Conservation (phyloP, 2,113 vertebrate species). For the Sula dactylatra region DNA sequence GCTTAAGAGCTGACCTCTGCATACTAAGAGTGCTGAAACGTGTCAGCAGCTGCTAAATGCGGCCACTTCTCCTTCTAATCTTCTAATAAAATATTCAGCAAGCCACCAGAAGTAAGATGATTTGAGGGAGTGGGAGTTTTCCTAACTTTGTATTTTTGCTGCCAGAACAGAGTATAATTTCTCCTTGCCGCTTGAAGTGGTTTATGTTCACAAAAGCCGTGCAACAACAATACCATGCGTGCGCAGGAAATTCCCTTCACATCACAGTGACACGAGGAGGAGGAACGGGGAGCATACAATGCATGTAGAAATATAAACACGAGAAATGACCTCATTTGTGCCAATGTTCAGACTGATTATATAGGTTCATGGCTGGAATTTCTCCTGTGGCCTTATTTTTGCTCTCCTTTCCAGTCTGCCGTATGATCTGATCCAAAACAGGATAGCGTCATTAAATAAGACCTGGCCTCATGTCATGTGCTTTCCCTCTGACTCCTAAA, state of each 20-base stretch:
- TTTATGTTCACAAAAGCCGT: slow-evolving; percentile 16
- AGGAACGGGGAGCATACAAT: background rate
- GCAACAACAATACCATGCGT: background rate
- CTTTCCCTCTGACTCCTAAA: background rate
- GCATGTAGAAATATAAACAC: slow-evolving; percentile 9
- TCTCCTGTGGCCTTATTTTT: background rate
- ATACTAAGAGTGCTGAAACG: background rate
- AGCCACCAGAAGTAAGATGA: background rate
- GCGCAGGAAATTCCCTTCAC: slow-evolving; percentile 5
- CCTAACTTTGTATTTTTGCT: background rate
- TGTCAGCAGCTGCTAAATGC: background rate
- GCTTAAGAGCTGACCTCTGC: background rate
- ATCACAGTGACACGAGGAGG: background rate
- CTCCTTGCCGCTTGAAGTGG: background rate
- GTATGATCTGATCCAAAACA: background rate
- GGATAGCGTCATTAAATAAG: background rate
- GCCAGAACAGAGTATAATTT: background rate
- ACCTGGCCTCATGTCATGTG: background rate
- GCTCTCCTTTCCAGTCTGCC: background rate
- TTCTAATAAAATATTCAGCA: background rate
- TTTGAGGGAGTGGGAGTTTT: slow-evolving; percentile 3
- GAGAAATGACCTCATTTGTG: slow-evolving; percentile 26
- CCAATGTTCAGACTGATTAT: background rate
- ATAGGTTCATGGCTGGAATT: background rate
- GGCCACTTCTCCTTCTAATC: background rate